Evolutionary conservation across 92 coral and sea anemone species (phyloP), one percentile per base, ranked within the genome.

Genomic region (Parazoanthus swiftii): DNA sequence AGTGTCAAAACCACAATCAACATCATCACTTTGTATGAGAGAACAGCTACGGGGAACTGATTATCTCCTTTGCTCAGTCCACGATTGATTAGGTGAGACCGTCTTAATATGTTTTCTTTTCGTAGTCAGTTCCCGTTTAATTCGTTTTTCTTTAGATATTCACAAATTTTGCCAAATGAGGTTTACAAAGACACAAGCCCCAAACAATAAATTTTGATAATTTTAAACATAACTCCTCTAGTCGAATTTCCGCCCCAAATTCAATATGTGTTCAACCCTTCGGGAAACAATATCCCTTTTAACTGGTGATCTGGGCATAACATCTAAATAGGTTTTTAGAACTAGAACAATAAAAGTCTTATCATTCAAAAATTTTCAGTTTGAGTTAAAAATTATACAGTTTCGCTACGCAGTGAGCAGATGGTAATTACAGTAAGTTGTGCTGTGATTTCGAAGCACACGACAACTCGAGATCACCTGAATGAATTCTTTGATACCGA

Each of bases 1-100:
- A 33, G 65, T 72, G 63, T 84, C 43, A 84, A 84, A 76, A 72
- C 87, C 87, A 84, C 87, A 84, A 70, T n/a, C 29, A 39, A 42
- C 35, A 39, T 44, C 20, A 72, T 68, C 86, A 67, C 59, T 67
- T 46, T 46, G 65, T 18, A 82, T 59, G 67, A 66, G 72, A 18
- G 46, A 76, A 63, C 70, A 54, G 46, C 79, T 43, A 18, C 13
- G 4, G 26, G 44, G 50, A 26, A 33, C 70, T 63, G 33, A 39
- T 82, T 48, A 84, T 84, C 87, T 72, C 38, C 35, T 44, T 71
- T 84, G 66, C 38, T 68, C 56, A 67, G 66, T 39, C 23, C 63
- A 33, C 25, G 67, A 71, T 84, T 48, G 5, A 63, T 63, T 63
- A 7, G 79, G 67, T 26, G 39, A 84, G 42, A 71, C 51, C 46